Evolutionary conservation across 2,113 vertebrate species (phyloP), one percentile per base, ranked within the genome.

Genomic region (Sminthopsis crassicaudata): DNA sequence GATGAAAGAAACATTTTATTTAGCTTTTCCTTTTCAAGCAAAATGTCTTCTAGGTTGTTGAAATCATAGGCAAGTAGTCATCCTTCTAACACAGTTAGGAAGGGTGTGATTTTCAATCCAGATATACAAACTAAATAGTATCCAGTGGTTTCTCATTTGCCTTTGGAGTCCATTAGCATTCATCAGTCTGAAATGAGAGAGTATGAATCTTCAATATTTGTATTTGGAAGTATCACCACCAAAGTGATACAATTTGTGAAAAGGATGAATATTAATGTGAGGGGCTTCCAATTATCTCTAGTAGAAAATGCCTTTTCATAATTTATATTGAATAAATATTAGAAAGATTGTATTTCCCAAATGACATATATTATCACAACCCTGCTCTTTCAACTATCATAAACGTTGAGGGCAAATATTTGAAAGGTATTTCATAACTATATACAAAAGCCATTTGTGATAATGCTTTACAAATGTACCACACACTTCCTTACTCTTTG

Each of bases 191-290:
- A 50, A 93, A 57, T 54, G 50, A 46, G 60, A 48, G 89, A 91
- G 42, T 53, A 60, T 53, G 92, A 95, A n/a, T 76, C 91, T 57
- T 93, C 92, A 12, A 90, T 95, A 57, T 93, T 95, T 93, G 53
- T 93, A 93, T 91, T 93, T 84, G 94, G 94, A 36, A 95, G 91
- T 91, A 93, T 95, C 53, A 95, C 92, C n/a, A 95, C 54, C 50
- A 93, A 55, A 91, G 67, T 93, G 88, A 90, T 93, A 76, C 53
- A 46, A 76, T 46, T 84, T 84, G 67, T 84, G 67, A 84, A 84
- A 84, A 84, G 67, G 16, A 84, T 84, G 67, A 84, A 84, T 84
- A 84, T 84, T 84, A 84, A 84, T 84, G 67, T 42, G 67, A 84
- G 42, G n/a, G 67, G n/a, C 67, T 84, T 84, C 19, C 67, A 84